Evolutionary conservation across 2,113 vertebrate genomes (phyloP).

Genomic region (Podarcis cretensis): DNA sequence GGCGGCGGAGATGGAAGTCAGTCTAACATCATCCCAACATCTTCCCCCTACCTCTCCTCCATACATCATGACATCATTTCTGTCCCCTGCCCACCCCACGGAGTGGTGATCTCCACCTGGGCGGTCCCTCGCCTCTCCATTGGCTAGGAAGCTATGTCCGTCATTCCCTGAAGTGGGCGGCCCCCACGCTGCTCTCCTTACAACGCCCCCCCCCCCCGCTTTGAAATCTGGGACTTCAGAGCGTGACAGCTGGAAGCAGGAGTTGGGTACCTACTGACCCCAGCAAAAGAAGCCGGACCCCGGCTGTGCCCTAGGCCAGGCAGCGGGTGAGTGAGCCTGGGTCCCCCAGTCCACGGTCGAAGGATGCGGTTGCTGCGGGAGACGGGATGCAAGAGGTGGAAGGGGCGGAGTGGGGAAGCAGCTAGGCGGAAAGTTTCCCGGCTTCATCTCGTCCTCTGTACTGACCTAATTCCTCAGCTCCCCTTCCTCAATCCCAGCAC

Average conservation of each 20-base stretch:
- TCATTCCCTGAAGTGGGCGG: slow-evolving; percentile 19
- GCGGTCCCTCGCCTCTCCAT: slow-evolving; percentile 8
- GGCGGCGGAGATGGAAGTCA: neutral
- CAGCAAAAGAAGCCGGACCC: neutral
- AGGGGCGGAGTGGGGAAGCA: neutral
- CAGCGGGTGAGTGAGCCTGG: slow-evolving; percentile 12
- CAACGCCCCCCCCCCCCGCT: neutral
- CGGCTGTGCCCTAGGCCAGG: neutral
- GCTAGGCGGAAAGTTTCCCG: slow-evolving; percentile 31
- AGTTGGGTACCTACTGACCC: slow-evolving; percentile 1
- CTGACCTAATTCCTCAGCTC: slow-evolving; percentile 20
- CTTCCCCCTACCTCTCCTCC: neutral
- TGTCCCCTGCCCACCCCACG: slow-evolving; percentile 7
- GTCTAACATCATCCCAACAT: neutral
- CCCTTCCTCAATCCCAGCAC: neutral
- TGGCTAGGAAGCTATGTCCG: slow-evolving; percentile 3
- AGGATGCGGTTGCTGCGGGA: slow-evolving; percentile 32
- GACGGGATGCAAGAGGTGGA: slow-evolving; percentile 22
- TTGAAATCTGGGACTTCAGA: slow-evolving; percentile 15
- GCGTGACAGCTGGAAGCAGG: slow-evolving; percentile 13
- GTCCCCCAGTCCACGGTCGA: neutral
- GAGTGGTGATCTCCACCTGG: slow-evolving; percentile 16
- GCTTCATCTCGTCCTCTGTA: neutral
- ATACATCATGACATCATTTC: slow-evolving; percentile 34
- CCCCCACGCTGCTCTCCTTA: neutral